Conservation (phyloP, 2,113 vertebrate genomes). For the Tychaedon coryphoeus region DNA sequence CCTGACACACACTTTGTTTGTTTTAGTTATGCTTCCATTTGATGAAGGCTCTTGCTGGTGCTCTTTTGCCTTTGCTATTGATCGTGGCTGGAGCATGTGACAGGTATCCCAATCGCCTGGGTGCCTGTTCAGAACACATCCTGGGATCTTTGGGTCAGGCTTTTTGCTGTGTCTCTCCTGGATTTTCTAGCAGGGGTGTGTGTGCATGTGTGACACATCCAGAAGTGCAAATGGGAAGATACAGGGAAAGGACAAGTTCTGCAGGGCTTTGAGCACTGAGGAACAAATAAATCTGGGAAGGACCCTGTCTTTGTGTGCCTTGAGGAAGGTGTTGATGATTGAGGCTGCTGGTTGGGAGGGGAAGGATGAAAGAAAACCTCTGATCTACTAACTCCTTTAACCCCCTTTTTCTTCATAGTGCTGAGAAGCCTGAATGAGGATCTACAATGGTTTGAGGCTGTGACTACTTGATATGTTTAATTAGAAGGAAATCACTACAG, state of each 20-base stretch:
- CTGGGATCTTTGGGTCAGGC: background rate
- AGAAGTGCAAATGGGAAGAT: background rate
- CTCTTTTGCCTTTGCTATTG: background rate
- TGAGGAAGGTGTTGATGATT: background rate
- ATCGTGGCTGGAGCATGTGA: background rate
- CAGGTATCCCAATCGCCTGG: background rate
- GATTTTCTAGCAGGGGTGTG: background rate
- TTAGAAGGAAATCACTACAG: background rate
- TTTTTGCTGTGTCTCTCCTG: background rate
- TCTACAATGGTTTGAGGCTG: background rate
- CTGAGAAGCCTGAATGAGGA: background rate
- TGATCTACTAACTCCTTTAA: background rate
- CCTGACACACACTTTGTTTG: background rate
- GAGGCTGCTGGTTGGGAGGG: background rate
- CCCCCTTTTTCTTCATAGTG: background rate
- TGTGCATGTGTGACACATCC: background rate
- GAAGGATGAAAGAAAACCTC: background rate
- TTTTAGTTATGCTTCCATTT: constrained; percentile 13
- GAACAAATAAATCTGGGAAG: background rate
- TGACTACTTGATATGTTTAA: background rate
- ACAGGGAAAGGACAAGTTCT: background rate
- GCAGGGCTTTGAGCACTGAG: background rate
- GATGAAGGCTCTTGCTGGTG: background rate
- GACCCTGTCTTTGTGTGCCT: background rate
- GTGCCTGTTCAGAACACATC: background rate